Percentiles rank a stretch among this genome's conserved stretches.
Conservation (phyloP, 64 coral and sea anemone genomes). For the Stichodactyla mertensii region DNA sequence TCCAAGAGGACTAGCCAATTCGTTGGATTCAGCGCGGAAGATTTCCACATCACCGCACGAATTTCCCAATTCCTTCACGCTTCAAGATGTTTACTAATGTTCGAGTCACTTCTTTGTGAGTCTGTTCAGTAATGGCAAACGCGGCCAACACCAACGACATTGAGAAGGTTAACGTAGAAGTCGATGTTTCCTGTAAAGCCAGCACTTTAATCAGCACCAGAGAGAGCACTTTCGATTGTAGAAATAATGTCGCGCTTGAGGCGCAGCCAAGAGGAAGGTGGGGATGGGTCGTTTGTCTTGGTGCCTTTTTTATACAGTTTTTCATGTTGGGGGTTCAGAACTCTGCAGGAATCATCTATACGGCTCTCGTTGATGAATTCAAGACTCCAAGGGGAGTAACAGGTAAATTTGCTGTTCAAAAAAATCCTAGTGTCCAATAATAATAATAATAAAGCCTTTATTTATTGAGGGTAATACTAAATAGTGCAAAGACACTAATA, state of each 20-base stretch:
- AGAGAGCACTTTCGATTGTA: not conserved
- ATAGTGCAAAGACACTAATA: no score
- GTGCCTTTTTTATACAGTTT: conserved; percentile 92
- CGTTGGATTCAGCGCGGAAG: no score
- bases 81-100: not conserved
- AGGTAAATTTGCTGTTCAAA: conserved; percentile 13
- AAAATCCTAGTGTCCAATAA: not conserved
- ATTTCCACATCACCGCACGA: not conserved
- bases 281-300: conserved; percentile 88
- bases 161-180: not conserved
- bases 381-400: conserved; percentile 48
- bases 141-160: not conserved
- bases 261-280: conserved; percentile 73
- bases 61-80: not conserved
- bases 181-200: not conserved
- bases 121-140: not conserved
- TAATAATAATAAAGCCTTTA: no score
- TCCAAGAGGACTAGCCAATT: not conserved
- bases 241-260: not conserved
- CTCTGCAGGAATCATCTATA: conserved; percentile 82
- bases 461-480: no score
- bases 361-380: conserved; percentile 51
- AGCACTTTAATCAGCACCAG: not conserved
- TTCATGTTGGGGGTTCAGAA: conserved; percentile 92
- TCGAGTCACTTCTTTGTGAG: not conserved